These are phyloP conservation scores for Tetranychus truncatus DNA, from an alignment of 2,888 invertebrate species.

Conservation along the genomic window DNA sequence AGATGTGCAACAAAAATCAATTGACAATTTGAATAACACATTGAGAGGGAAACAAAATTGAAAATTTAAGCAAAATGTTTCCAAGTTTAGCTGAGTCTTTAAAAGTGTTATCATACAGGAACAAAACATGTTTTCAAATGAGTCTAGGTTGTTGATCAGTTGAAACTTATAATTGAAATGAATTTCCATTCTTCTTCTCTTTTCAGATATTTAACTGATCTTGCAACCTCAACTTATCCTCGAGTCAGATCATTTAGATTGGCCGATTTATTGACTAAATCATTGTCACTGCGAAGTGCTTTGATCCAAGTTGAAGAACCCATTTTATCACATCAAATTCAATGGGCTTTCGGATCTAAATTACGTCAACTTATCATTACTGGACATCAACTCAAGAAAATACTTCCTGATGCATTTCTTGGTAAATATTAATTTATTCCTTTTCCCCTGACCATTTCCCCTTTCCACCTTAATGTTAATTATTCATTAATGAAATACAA, in stretches of 20 bases:
- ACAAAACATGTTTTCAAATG: background rate
- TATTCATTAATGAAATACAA: background rate
- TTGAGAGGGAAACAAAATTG: no score
- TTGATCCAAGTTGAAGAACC: constrained; percentile 52
- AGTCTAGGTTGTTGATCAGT: background rate
- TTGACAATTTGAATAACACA: no score
- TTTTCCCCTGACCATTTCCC: background rate
- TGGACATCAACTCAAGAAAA: constrained; percentile 50
- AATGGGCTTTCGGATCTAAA: constrained; percentile 56
- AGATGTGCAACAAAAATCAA: no score
- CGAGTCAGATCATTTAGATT: constrained; percentile 27
- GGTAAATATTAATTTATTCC: constrained; percentile 20
- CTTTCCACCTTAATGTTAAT: background rate
- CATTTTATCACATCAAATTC: constrained; percentile 52
- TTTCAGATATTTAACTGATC: constrained; percentile 24
- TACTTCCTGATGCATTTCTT: constrained; percentile 54
- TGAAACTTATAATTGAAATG: background rate
- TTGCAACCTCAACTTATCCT: constrained; percentile 27
- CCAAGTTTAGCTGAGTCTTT: no score
- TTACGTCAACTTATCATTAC: constrained; percentile 59
- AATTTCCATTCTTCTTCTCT: background rate
- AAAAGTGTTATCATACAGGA: no score
- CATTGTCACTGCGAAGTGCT: constrained; percentile 23
- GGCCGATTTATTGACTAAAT: constrained; percentile 25
- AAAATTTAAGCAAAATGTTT: no score